Evolutionary conservation across 2,888 invertebrate species (phyloP).

Genomic region (Vanessa cardui): DNA sequence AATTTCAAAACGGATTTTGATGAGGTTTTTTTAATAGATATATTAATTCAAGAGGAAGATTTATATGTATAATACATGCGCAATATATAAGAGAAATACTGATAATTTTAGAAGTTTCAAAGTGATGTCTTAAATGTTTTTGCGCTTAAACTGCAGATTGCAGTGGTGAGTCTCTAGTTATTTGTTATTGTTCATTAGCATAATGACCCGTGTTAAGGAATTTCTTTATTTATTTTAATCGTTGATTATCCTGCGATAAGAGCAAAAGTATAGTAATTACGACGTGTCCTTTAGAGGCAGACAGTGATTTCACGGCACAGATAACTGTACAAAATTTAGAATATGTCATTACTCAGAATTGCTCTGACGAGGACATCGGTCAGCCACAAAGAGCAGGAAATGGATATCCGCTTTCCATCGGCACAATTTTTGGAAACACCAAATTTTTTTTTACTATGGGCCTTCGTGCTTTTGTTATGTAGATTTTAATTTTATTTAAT

Average conservation of each 20-base stretch:
- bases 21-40: no score
- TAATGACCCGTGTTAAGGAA: no score
- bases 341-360: conserved; percentile 65
- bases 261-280: background rate
- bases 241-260: background rate
- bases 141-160: no score
- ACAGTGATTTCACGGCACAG: conserved; percentile 63
- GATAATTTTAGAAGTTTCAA: no score
- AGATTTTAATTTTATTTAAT: conserved; percentile 53
- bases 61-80: no score
- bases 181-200: no score
- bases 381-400: conserved; percentile 72
- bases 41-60: no score
- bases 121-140: no score
- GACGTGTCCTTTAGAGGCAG: conserved; percentile 9
- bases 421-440: conserved; percentile 77
- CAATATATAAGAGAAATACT: no score
- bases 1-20: no score
- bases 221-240: no score
- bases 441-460: conserved; percentile 71
- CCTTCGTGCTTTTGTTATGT: conserved; percentile 73
- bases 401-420: conserved; percentile 72
- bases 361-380: conserved; percentile 75
- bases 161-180: no score
- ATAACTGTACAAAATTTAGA: conserved; percentile 71